Conservation (phyloP, 2,797 vertebrate genomes). For the Kryptolebias ocellatus region DNA sequence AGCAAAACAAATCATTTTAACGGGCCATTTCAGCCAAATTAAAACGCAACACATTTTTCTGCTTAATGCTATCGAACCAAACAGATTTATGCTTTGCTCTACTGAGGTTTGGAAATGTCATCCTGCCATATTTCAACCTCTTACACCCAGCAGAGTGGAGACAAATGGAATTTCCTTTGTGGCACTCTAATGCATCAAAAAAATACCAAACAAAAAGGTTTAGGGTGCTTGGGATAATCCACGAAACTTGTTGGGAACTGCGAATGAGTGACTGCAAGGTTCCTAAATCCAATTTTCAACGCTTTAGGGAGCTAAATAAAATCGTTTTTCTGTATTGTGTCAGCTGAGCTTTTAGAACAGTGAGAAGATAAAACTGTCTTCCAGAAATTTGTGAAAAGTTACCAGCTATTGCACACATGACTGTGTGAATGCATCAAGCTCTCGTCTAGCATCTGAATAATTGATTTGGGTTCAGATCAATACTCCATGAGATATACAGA, state of each 20-base stretch:
- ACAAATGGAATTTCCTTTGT: conserved; percentile 2
- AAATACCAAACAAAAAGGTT: not conserved
- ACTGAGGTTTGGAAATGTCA: conserved; percentile 1
- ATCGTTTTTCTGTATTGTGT: not conserved
- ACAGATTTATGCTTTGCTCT: conserved; percentile 10
- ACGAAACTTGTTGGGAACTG: not conserved
- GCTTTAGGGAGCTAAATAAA: not conserved
- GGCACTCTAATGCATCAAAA: not conserved
- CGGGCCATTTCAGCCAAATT: conserved; percentile 4
- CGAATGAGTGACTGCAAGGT: not conserved
- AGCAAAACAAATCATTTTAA: not conserved
- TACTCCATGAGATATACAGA: not conserved
- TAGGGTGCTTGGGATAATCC: not conserved
- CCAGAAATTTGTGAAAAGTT: not conserved
- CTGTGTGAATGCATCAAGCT: conserved; percentile 3
- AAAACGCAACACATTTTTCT: not conserved
- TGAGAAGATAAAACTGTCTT: not conserved
- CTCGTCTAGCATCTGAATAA: conserved; percentile 19
- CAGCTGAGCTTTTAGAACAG: not conserved
- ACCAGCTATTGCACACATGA: not conserved
- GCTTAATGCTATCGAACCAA: not conserved
- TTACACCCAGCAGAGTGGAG: not conserved
- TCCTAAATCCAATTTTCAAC: not conserved
- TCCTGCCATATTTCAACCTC: conserved; percentile 1
- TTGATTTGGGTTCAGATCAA: conserved; percentile 14